Evolutionary conservation across 2,113 vertebrate species (phyloP), one percentile per base, ranked within the genome.

Genomic region (Fulica atra): DNA sequence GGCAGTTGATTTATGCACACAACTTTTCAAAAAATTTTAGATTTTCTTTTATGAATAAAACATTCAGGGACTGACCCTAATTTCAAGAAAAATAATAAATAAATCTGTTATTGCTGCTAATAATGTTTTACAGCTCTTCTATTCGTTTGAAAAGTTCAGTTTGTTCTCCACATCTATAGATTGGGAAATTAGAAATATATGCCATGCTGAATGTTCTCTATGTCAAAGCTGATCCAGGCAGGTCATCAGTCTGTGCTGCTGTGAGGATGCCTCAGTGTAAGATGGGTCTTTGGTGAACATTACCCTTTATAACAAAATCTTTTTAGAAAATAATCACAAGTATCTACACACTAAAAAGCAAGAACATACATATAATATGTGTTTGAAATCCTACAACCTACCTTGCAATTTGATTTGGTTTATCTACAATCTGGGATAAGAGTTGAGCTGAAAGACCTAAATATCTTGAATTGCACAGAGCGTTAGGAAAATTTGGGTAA

Each of bases 21-120:
- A 78, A n/a, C 0, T 63, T 87, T 81, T 28, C 4, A 33, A 42
- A 54, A 7, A 20, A 24, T 89, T 53, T 81, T 61, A n/a, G 5
- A 20, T 60, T 81, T 51, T 44, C 9, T 29, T 70, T 81, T 57
- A 19, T 33, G 26, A 57, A 18, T 2, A 66, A 74, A 66, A 36
- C 0, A 28, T n/a, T 44, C 10, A 40, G 48, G 77, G 2, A 42
- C 3, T 2, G 40, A 7, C 0, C 2, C 3, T 8, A 50, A 73
- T 81, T 59, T 48, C 5, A 74, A 35, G 2, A 26, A 51, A 25
- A 51, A 44, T 64, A 64, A 70, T 31, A 38, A 16, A 51, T 6
- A 14, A 26, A 9, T 25, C 8, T 3, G 3, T 25, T 56, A 59
- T 65, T 93, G 12, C 12, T 78, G 8, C 2, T 50, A 40, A 9